A percentile compares a stretch with the other conserved stretches of the same genome.
Conservation (phyloP, 2,113 vertebrate species). For the Cheilinus undulatus region DNA sequence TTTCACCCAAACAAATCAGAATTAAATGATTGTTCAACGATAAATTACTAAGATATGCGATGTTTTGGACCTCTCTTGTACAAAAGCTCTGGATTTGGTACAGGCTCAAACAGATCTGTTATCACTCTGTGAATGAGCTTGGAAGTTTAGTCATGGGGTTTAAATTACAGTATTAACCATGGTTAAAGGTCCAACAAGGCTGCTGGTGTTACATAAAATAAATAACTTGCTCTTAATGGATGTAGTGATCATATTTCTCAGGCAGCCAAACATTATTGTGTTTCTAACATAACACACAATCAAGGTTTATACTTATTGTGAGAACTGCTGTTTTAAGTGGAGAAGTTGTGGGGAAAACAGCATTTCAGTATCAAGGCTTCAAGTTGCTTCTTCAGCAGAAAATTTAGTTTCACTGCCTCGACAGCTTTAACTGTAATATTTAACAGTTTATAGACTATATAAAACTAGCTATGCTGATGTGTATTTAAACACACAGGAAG, state of each 20-base stretch:
- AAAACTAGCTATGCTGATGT: not conserved
- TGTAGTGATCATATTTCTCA: not conserved
- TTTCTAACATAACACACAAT: not conserved
- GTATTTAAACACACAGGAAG: not conserved
- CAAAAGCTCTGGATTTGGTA: not conserved
- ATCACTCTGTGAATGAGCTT: not conserved
- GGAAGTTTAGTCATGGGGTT: conserved; percentile 61
- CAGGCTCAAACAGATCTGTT: not conserved
- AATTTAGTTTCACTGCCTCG: not conserved
- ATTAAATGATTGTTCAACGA: not conserved
- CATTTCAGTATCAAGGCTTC: not conserved
- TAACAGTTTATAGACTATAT: not conserved
- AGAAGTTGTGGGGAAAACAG: not conserved
- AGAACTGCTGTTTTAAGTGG: not conserved
- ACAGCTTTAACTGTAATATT: not conserved
- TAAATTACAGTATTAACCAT: conserved; percentile 52
- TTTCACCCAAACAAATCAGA: not conserved
- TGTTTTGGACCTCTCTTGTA: not conserved
- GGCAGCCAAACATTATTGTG: not conserved
- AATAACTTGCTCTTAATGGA: not conserved
- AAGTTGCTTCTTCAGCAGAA: not conserved
- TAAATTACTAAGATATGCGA: no score
- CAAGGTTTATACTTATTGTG: not conserved
- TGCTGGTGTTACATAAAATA: not conserved
- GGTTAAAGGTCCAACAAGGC: conserved; percentile 15